Evolutionary conservation across 2,888 invertebrate species (phyloP), one percentile per base, ranked within the genome.

Genomic region (Clusia tigrina): DNA sequence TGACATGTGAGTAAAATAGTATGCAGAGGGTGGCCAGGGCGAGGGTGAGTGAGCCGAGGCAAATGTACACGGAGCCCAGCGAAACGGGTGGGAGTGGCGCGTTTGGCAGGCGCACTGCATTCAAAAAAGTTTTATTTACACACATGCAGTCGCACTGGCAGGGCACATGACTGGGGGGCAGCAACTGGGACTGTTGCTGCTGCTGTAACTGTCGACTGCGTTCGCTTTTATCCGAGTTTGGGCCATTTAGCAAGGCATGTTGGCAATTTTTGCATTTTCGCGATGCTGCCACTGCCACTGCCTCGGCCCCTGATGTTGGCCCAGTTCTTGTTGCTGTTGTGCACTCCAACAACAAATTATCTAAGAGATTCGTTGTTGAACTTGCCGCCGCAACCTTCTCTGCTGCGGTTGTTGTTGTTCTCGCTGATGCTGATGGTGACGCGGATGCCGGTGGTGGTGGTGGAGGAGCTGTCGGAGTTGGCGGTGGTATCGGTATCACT

Each of bases 1-100:
- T 74, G 5, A 73, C 71, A 60, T 79, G 73, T 32, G 78, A 76
- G 26, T 80, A 80, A 66, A 81, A 80, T 24, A 81, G 68, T 18
- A 81, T 71, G 17, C 80, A 69, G 17, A 82, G 71, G 24, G 78
- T 74, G 57, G 77, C 78, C 65, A 81, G 61, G 62, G 78, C 76
- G 2, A 81, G 67, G 25, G 80, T 73, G 17, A 80, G 70, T 5
- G 78, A 73, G 10, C 78, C 80, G 65, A 81, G 64, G 62, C 79
- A 78, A 17, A 79, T 71, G 62, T 81, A 81, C 38, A 81, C 74
- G 25, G 68, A 61, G 52, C 58, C 62, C 54, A 74, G 67, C 26
- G 70, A 67, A 52, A 67, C 61, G 48, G 62, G 62, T 51, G 51
- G 42, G 24, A 46, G 12, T 22, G 46, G 51, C 20, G n/a, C 20